Conservation (phyloP, 2,888 invertebrate species). For the Drosophila sordidapex region DNA sequence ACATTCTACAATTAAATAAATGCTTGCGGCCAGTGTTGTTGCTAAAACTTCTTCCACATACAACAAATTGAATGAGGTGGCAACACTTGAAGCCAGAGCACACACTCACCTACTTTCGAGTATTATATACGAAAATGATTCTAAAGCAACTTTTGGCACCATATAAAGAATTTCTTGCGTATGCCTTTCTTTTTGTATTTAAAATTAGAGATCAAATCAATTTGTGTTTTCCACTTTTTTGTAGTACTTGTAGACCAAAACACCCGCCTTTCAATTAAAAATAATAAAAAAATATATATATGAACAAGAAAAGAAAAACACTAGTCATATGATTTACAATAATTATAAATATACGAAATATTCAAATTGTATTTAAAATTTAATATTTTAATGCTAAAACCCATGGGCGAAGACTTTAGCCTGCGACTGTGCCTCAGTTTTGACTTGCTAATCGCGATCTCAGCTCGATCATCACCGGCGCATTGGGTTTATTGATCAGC, state of each 20-base stretch:
- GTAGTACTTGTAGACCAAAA: conserved; percentile 62
- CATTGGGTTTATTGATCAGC: conserved; percentile 92
- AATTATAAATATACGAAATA: conserved; percentile 58
- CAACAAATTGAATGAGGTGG: conserved; percentile 11
- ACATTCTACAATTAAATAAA: conserved; percentile 37
- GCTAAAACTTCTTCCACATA: conserved; percentile 1
- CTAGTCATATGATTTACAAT: conserved; percentile 74
- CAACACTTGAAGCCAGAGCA: conserved; percentile 14
- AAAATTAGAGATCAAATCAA: conserved; percentile 14
- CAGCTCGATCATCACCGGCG: conserved; percentile 83
- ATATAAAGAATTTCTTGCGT: conserved; percentile 52
- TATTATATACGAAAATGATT: conserved; percentile 42
- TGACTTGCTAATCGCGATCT: conserved; percentile 66
- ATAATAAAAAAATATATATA: conserved; percentile 28
- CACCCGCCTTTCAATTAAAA: conserved; percentile 68
- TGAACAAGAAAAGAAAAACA: conserved; percentile 18
- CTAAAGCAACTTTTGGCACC: conserved; percentile 35
- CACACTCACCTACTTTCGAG: conserved; percentile 36
- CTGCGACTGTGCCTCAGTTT: conserved; percentile 23
- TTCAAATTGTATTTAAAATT: conserved; percentile 46
- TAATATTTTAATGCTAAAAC: conserved; percentile 42
- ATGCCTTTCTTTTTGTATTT: conserved; percentile 63
- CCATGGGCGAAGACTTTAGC: conserved; percentile 27
- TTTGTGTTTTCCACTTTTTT: conserved; percentile 33
- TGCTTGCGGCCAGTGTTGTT: conserved; percentile 28